Base-by-base conservation (phyloP, 2,113 vertebrate genomes). In the Dicaeum eximium region DNA sequence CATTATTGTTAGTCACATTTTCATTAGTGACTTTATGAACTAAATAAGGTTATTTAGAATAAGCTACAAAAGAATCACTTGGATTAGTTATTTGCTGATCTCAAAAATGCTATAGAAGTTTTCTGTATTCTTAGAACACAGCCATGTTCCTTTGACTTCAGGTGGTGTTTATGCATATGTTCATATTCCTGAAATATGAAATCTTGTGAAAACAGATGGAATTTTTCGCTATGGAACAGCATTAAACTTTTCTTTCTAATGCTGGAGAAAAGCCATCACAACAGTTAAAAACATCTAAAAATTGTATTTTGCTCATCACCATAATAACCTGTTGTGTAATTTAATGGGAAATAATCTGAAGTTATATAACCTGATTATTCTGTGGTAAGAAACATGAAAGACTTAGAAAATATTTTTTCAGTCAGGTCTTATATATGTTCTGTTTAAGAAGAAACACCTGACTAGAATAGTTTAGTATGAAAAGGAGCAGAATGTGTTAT, bases 111-210 rank as follows among this genome's bases (percentile, higher is more conserved):
- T 40, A 1, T 5, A 35, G 24, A 60, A 60, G 69, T 51, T 79
- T 71, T 30, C 18, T 37, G 25, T 9, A 22, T 45, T 78, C 33
- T 72, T 15, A 56, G 40, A 72, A 64, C 4, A 13, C 40, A 75
- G 3, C 2, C 11, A 30, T 51, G 4, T 48, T 38, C 27, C 1
- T 1, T 11, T n/a, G 2, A 18, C 5, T 42, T 56, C 31, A 48
- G 21, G 6, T 73, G 2, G 5, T 47, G 3, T 27, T 44, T 14
- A 50, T 25, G 6, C 8, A 15, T 33, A 18, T 13, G 7, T 60
- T 77, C 19, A 16, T 65, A 44, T 30, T 56, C 8, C 9, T 90
- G 40, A 66, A 80, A 64, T 19, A n/a, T 9, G 30, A 90, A 89
- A 71, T 16, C 6, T 83, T 45, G 24, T 81, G 28, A 88, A 74